phyloP scores from a whole-genome alignment of 1,140 invertebrate species.

The Leptinotarsa texana region DNA sequence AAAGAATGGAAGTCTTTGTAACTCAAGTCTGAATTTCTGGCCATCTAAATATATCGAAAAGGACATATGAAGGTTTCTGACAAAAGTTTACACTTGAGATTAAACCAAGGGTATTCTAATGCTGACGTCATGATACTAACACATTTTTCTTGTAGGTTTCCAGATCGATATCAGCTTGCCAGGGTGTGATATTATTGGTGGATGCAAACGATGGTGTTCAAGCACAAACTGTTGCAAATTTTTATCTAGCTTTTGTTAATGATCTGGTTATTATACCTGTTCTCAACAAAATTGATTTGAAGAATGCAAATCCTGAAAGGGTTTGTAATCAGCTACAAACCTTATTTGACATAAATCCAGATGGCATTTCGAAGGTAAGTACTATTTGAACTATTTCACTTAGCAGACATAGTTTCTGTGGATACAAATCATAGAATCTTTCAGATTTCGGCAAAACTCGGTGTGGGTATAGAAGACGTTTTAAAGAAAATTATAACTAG shows the following conservation, averaged over 20 bases:
- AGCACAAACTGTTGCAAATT: constrained; percentile 97
- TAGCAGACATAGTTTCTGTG: background rate
- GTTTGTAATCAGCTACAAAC: constrained; percentile 78
- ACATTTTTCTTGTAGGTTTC: constrained; percentile 61
- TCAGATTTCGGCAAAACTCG: constrained; percentile 88
- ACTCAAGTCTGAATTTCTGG: too few relatives aligned
- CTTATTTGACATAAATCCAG: constrained; percentile 82
- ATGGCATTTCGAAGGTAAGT: constrained; percentile 68
- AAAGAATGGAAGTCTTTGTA: too few relatives aligned
- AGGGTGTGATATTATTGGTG: constrained; percentile 92
- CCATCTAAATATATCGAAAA: too few relatives aligned
- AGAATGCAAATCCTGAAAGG: constrained; percentile 82
- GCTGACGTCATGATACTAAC: background rate
- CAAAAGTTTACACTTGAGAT: too few relatives aligned
- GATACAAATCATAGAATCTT: constrained; percentile 6
- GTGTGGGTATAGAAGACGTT: constrained; percentile 77
- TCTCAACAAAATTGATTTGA: constrained; percentile 96
- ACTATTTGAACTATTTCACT: background rate
- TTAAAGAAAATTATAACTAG: constrained; percentile 76
- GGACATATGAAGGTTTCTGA: too few relatives aligned
- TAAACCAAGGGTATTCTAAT: too few relatives aligned
- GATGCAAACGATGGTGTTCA: constrained; percentile 97
- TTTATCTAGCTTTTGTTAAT: constrained; percentile 85
- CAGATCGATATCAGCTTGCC: constrained; percentile 86
- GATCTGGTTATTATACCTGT: constrained; percentile 88